Evolutionary conservation across 2,888 invertebrate genomes (phyloP), one percentile per base, ranked within the genome.

Genomic region (Ennomos fuscantarius): DNA sequence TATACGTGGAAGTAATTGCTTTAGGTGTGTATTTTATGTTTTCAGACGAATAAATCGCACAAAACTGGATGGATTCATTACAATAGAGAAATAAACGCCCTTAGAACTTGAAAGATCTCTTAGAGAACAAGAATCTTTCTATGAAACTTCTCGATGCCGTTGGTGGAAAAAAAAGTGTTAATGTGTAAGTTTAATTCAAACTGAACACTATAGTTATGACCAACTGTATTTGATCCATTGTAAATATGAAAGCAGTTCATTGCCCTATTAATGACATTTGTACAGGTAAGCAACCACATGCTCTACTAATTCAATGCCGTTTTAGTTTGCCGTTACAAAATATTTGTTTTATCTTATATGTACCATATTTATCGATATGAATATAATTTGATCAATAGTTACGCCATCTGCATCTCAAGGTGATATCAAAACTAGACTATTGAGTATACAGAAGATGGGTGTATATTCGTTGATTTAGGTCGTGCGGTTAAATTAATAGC

Each of bases 351-450:
- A 36, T 33, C 40, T 50, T 35, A 15, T 31, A 40, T 47, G 42
- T 37, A 24, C 49, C 43, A 51, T 33, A 56, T 52, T 36, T 44
- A 55, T 56, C 36, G 40, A 46, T 34, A 12, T 31, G 35, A 53
- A 49, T 24, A 56, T 37, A 43, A 34, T 42, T 42, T 39, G 32
- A 11, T 12, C 36, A 44, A 52, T 53, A 44, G 55, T 57, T 51
- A 10, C 39, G 55, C 44, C 57, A 58, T 47, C 45, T 45, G 52
- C 43, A 43, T 43, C 31, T 62, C 50, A 61, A 60, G 63, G 60
- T 47, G 43, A 50, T 43, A 59, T 51, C 24, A 51, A 47, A 56
- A 56, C 45, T 45, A 39, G 39, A 37, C 46, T 24, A 54, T 48
- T 39, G 35, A 47, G 47, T 33, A 39, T 34, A 32, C 39, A 12